These are phyloP conservation scores for Spinus pinus DNA, from an alignment of 2,797 vertebrate species.

Conservation along the genomic window DNA sequence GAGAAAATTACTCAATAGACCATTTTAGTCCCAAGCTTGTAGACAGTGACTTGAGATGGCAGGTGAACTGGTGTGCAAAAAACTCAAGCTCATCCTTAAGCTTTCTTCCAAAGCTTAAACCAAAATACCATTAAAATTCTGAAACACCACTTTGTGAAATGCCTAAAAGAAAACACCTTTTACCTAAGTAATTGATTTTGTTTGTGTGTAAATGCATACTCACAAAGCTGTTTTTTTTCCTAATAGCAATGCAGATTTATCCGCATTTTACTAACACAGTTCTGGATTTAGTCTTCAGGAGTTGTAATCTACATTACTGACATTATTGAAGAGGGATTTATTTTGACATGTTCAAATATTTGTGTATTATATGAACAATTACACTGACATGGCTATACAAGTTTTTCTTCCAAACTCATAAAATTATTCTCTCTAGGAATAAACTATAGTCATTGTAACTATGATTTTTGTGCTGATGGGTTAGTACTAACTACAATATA, in stretches of 20 bases:
- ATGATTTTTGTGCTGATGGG: neutral
- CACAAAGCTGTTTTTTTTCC: neutral
- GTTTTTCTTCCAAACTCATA: neutral
- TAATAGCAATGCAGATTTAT: neutral
- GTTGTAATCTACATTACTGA: neutral
- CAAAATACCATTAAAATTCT: neutral
- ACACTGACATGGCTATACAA: neutral
- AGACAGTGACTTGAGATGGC: neutral
- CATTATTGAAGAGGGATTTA: neutral
- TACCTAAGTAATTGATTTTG: neutral
- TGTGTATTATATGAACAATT: neutral
- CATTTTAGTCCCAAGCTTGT: neutral
- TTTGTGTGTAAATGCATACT: neutral
- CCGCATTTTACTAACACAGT: neutral
- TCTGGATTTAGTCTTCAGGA: neutral
- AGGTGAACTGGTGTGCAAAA: constrained; percentile 13
- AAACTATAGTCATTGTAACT: neutral
- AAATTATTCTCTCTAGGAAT: neutral
- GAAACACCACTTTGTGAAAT: neutral
- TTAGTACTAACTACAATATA: neutral
- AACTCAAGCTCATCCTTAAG: neutral
- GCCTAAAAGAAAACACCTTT: neutral
- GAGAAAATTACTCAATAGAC: constrained; percentile 12
- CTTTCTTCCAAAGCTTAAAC: neutral
- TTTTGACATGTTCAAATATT: neutral